Evolutionary conservation across 2,797 vertebrate species (phyloP), one percentile per base, ranked within the genome.

Genomic region (Xenops minutus): DNA sequence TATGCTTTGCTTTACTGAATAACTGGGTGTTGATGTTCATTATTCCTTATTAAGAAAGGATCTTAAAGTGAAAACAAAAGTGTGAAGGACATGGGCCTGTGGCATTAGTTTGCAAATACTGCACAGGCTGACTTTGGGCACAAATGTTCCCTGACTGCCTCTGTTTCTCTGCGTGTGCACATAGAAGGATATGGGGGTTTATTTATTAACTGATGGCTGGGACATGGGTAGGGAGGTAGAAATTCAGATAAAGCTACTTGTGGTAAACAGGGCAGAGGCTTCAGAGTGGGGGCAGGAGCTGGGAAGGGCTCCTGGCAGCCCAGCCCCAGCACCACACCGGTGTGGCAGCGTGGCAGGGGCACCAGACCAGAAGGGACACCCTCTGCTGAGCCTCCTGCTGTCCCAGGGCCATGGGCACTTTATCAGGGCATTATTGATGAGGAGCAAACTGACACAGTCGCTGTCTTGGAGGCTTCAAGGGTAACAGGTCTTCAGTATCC

Each of bases 1-100:
- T 97, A 95, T 93, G 95, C 96, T 96, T 96, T 94, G 96, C 96
- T 97, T 98, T 98, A 96, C 97, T 97, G 97, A 98, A 97, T 97
- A 98, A 98, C 96, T 73, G 92, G 94, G 92, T 97, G 96, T 96
- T 98, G 96, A 95, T 96, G 96, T 88, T 98, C 98, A 96, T 98
- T 98, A 97, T 91, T 97, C 91, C 96, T 97, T 96, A 97, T 97
- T 98, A 97, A 97, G 93, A 95, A 94, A 97, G 95, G 97, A 87
- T 96, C 92, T 93, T 89, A 69, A 85, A 96, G 87, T 56, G 91
- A 95, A 97, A 97, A 96, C 97, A 97, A 93, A 96, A 97, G 90
- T 85, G 85, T 85, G 91, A 74, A 93, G 93, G 95, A 89, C 46
- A 6, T 43, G 48, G 69, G 79, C 58, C 64, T 78, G 67, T 39